These are phyloP conservation scores for Sus cebifrons DNA, from an alignment of 2,797 vertebrate species.

Conservation along the genomic window DNA sequence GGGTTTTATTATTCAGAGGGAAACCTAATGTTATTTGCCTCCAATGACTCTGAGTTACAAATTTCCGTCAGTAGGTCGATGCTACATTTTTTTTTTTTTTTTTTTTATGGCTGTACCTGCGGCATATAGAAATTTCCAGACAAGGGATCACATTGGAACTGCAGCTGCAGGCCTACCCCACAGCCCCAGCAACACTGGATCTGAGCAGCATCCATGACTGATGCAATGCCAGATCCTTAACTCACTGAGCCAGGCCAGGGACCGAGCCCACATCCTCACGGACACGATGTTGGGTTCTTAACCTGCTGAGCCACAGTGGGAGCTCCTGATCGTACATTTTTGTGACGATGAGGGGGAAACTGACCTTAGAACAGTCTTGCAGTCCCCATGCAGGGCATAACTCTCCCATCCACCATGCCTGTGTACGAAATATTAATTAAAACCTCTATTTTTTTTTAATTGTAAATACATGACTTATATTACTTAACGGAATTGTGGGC, in stretches of 20 bases:
- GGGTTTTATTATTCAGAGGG: neutral
- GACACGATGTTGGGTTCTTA: too few species aligned
- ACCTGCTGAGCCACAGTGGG: too few species aligned
- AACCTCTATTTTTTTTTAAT: slow-evolving; percentile 84
- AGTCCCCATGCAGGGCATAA: neutral
- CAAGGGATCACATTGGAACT: too few species aligned
- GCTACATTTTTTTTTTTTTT: slow-evolving; percentile 72
- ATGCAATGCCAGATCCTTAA: too few species aligned
- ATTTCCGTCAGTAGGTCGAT: slow-evolving; percentile 81
- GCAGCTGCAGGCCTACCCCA: too few species aligned
- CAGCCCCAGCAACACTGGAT: too few species aligned
- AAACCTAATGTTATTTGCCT: slow-evolving; percentile 71
- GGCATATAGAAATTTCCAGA: too few species aligned
- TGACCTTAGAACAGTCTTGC: slow-evolving; percentile 41
- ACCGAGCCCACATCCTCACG: too few species aligned
- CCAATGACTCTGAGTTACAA: slow-evolving; percentile 51
- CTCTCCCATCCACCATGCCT: slow-evolving; percentile 62
- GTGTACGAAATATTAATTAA: slow-evolving; percentile 83
- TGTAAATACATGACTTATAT: slow-evolving; percentile 84
- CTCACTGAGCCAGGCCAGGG: too few species aligned
- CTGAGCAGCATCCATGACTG: too few species aligned
- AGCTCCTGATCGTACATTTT: slow-evolving; percentile 61
- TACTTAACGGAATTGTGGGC: slow-evolving; percentile 82
- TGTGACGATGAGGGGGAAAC: slow-evolving; percentile 48
- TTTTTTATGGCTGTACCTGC: too few species aligned